Conservation (phyloP, 2,797 vertebrate genomes). For the Toxotes lorentzi region DNA sequence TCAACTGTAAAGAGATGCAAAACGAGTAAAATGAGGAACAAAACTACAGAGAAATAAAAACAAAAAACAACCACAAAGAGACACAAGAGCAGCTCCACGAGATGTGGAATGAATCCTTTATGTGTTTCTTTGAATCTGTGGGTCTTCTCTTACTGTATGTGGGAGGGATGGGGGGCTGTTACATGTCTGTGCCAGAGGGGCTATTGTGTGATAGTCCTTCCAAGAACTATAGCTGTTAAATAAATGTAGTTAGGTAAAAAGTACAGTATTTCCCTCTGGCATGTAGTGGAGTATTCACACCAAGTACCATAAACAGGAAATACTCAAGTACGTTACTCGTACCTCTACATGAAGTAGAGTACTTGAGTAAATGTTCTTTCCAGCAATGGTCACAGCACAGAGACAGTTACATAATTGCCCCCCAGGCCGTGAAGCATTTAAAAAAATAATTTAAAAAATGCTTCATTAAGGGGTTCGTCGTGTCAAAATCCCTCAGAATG, state of each 20-base stretch:
- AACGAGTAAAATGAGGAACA: not conserved
- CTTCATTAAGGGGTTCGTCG: not conserved
- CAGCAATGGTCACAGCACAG: not conserved
- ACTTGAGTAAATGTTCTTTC: constrained; percentile 9
- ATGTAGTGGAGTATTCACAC: not conserved
- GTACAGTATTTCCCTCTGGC: not conserved
- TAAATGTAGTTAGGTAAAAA: not conserved
- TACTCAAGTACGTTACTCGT: not conserved
- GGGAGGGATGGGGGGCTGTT: not conserved
- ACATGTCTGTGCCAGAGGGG: not conserved
- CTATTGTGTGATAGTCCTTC: not conserved
- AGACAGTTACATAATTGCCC: constrained; percentile 31
- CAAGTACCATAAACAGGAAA: not conserved
- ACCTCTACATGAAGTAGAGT: not conserved
- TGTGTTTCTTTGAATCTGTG: not conserved
- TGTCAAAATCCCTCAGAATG: not conserved
- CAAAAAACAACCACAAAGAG: not conserved
- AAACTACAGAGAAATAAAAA: not conserved
- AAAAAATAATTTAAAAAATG: constrained; percentile 1
- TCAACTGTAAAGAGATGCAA: not conserved
- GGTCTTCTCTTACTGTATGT: not conserved
- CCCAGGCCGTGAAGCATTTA: not conserved
- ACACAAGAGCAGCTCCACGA: not conserved
- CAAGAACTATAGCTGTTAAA: not conserved
- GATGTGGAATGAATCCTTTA: not conserved